Base-by-base conservation (phyloP, 2,113 vertebrate genomes). In the Phocoena phocoena region DNA sequence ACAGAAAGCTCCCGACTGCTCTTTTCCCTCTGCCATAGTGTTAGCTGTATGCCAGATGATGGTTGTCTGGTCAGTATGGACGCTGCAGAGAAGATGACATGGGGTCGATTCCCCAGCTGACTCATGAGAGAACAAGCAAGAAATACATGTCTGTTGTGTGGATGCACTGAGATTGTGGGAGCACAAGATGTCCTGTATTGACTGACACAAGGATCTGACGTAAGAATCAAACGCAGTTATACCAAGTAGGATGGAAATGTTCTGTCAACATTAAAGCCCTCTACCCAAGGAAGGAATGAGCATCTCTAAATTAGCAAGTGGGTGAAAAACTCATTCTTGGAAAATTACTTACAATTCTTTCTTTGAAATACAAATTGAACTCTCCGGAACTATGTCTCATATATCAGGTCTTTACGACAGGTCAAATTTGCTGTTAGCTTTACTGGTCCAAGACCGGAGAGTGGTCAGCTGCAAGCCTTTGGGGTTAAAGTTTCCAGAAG, bases 321-420 rank as follows among this genome's bases (percentile, higher is more conserved):
- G 74, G 81, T 26, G 18, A 25, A 68, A 44, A 68, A 68, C 21
- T 60, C 90, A 44, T 87, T 47, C 60, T 63, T 68, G 2, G 67
- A 87, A 95, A 95, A 53, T 81, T 63, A 53, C 13, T 80, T 86
- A 81, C 33, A 90, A 36, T 81, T 79, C 79, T 84, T 92, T 91
- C 67, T 88, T 92, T 79, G 44, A 92, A 96, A 60, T 73, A 73
- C 13, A 96, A 80, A 71, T 71, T 71, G 55, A 79, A 88, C 38
- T 84, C 76, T 70, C 26, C 50, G 60, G 25, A 83, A 20, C 20
- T 55, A 11, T 33, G 14, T 70, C 83, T 83, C 41, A 62, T 65
- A 55, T 65, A 77, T 58, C 53, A 63, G 20, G 53, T 47, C 44
- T 81, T 36, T 23, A 67, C 36, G 10, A 31, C 28, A 38, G 62